Base-by-base conservation (phyloP, 2,888 invertebrate species). In the Gymnocheta viridis region DNA sequence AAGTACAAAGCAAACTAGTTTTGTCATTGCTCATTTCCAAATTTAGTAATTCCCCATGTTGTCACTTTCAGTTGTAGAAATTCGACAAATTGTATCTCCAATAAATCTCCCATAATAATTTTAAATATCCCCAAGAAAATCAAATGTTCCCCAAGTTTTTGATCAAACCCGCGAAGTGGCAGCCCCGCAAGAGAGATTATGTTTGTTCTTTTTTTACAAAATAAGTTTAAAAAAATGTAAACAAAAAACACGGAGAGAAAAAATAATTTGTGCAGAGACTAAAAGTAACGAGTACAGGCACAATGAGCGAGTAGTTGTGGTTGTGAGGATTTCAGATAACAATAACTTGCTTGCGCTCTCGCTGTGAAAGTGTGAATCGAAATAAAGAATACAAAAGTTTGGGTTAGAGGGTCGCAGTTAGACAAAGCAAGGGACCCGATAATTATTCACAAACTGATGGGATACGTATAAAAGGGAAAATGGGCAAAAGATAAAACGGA, bases 391-490 rank as follows among this genome's bases (percentile, higher is more conserved):
- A 22, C 54, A 67, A 54, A 66, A 72, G 82, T 60, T 74, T 85
- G 80, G 85, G 85, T 81, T 76, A 67, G 76, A 77, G 82, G 84
- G 82, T 82, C 72, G 79, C 19, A 35, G 51, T 67, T 76, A 49
- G 70, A 27, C 35, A 38, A 38, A 73, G 47, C 32, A 67, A 82
- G 69, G 79, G 79, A 51, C 74, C 60, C 62, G 38, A 24, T 64
- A 38, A 41, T 44, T 35, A 14, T 22, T 10, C 17, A n/a, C 64
- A 66, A 24, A 64, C 67, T 38, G 41, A 10, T 69, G 19, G 22
- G 22, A 58, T 27, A 76, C 60, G 44, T 2, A 27, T 17, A 35
- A 41, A 60, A 32, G 29, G 2, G 6, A 49, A 58, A 49, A 38
- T 41, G 41, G 24, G 22, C 9, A 29, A 14, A 35, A 62, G 10